Conservation (phyloP, 2,113 vertebrate genomes). For the Phyllopteryx taeniolatus region DNA sequence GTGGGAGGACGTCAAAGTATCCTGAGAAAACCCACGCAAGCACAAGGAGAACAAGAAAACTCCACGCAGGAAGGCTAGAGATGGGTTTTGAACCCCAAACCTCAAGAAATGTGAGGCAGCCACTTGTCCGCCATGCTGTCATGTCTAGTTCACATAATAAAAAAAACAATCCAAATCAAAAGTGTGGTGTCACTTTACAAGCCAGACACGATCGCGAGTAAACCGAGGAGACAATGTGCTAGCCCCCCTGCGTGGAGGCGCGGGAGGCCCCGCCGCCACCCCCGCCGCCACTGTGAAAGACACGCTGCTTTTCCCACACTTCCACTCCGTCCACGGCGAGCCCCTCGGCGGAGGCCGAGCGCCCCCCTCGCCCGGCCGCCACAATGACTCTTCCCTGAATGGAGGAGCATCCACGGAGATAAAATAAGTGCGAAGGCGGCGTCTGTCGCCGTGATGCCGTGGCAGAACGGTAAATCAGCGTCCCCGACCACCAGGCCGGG, state of each 20-base stretch:
- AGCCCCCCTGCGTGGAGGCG: constrained; percentile 45
- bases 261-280: constrained; percentile 47
- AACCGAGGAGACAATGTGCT: constrained; percentile 48
- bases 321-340: constrained; percentile 57
- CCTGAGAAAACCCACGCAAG: no score
- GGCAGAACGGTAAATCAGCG: neutral
- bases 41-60: no score
- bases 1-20: no score
- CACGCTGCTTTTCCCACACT: constrained; percentile 59
- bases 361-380: constrained; percentile 26
- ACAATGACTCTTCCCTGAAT: constrained; percentile 23
- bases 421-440: neutral
- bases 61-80: no score
- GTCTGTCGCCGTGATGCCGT: no score
- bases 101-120: neutral
- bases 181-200: neutral
- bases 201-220: neutral
- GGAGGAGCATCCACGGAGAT: neutral
- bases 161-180: neutral
- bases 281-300: constrained; percentile 59
- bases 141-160: neutral
- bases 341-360: constrained; percentile 40
- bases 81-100: no score
- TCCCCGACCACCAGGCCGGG: neutral
- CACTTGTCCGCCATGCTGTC: neutral